Conservation (phyloP, 1,140 invertebrate genomes). For the Phymastichus coffea region DNA sequence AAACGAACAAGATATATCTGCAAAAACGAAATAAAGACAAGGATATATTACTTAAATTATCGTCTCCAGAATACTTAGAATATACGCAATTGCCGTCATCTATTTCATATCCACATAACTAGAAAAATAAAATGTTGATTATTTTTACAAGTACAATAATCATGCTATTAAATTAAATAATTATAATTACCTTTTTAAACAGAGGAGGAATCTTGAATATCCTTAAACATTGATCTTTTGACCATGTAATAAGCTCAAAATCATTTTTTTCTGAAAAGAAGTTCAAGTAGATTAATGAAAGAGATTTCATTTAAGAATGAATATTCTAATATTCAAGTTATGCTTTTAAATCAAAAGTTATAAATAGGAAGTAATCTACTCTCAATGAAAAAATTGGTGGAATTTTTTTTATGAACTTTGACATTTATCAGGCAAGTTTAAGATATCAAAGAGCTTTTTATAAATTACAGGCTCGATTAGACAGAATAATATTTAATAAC, state of each 20-base stretch:
- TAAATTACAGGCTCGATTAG: too few species aligned
- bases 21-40: too few species aligned
- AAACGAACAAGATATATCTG: too few species aligned
- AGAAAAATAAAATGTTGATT: conserved; percentile 16
- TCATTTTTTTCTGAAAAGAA: conserved; percentile 60
- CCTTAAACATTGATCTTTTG: conserved; percentile 87
- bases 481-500: too few species aligned
- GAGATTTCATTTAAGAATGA: too few species aligned
- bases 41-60: conserved; percentile 44
- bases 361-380: too few species aligned
- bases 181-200: conserved; percentile 66
- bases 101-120: conserved; percentile 52
- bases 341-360: too few species aligned
- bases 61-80: conserved; percentile 51
- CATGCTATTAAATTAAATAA: conserved; percentile 5
- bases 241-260: conserved; percentile 93
- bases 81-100: conserved; percentile 49
- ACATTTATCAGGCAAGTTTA: conserved; percentile 6
- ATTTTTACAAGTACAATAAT: conserved; percentile 4
- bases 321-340: too few species aligned
- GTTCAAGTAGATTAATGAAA: conserved; percentile 19
- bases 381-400: too few species aligned
- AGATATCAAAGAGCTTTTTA: too few species aligned
- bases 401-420: conserved; percentile 6
- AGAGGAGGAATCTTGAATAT: conserved; percentile 87